Conservation (phyloP, 2,113 vertebrate genomes). For the Menura novaehollandiae region DNA sequence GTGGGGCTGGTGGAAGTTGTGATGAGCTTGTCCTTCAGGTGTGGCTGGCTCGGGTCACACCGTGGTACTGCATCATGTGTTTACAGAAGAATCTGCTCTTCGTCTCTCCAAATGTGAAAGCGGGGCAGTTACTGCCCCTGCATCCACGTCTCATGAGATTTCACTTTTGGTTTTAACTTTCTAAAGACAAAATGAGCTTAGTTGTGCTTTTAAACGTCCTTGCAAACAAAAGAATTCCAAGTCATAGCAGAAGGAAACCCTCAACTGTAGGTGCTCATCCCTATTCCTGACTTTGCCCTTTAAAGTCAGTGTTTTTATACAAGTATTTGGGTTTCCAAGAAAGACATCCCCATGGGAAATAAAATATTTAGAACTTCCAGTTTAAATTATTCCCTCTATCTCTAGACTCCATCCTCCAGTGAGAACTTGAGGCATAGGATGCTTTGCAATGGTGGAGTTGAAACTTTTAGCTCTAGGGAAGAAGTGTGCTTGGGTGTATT, state of each 20-base stretch:
- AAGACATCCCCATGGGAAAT: background rate
- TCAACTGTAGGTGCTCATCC: rapidly evolving
- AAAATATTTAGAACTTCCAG: background rate
- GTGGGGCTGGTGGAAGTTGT: background rate
- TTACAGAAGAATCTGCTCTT: background rate
- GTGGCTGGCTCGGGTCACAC: background rate
- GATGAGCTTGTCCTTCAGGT: background rate
- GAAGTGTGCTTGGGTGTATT: background rate
- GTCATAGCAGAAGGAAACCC: background rate
- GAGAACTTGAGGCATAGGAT: background rate
- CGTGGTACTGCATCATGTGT: background rate
- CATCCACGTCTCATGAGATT: background rate
- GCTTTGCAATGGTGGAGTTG: background rate
- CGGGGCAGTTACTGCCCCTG: background rate
- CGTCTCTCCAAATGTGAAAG: background rate
- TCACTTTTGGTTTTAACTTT: background rate
- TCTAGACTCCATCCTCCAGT: rapidly evolving
- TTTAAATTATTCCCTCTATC: background rate
- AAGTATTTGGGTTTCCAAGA: background rate
- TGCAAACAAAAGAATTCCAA: background rate
- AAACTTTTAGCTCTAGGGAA: background rate
- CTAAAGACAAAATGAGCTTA: background rate
- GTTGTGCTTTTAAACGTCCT: background rate
- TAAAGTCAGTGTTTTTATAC: background rate
- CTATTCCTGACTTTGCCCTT: background rate